Evolutionary conservation across 2,113 vertebrate genomes (phyloP).

Genomic region (Xenus cinereus): DNA sequence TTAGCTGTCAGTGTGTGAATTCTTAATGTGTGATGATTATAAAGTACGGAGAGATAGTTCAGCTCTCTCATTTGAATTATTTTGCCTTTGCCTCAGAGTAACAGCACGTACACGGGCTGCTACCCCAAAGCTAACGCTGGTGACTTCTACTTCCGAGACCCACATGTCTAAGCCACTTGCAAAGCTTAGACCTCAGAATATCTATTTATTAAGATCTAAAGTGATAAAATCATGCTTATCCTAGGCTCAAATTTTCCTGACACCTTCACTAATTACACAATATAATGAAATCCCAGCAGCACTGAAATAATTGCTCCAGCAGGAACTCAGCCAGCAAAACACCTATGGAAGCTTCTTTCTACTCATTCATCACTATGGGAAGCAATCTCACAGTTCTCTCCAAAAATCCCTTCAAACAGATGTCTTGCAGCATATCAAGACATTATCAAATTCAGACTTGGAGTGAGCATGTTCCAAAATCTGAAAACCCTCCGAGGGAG

Average conservation of each 20-base stretch:
- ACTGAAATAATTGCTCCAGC: slow-evolving; percentile 34
- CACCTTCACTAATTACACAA: slow-evolving; percentile 41
- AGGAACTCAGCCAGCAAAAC: slow-evolving; percentile 34
- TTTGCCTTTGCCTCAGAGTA: neutral
- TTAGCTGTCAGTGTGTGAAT: slow-evolving; percentile 61
- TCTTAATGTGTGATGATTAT: slow-evolving; percentile 33
- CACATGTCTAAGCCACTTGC: neutral
- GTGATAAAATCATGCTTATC: slow-evolving; percentile 20
- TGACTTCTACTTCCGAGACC: neutral
- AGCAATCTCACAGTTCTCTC: slow-evolving; percentile 4
- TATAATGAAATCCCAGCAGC: slow-evolving; percentile 44
- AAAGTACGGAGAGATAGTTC: neutral
- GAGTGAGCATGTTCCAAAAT: neutral
- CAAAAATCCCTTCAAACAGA: slow-evolving; percentile 37
- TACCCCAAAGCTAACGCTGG: neutral
- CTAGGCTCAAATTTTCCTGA: slow-evolving; percentile 25
- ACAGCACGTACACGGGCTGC: neutral
- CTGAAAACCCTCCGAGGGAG: neutral
- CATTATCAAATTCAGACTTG: neutral
- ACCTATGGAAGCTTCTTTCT: slow-evolving; percentile 48
- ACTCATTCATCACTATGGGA: neutral
- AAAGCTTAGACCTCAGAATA: neutral
- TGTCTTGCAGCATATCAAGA: slow-evolving; percentile 21
- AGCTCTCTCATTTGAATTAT: neutral
- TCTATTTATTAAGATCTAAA: neutral